phyloP scores from a whole-genome alignment of 1,140 invertebrate genomes.

The Agrypnia vestita region DNA sequence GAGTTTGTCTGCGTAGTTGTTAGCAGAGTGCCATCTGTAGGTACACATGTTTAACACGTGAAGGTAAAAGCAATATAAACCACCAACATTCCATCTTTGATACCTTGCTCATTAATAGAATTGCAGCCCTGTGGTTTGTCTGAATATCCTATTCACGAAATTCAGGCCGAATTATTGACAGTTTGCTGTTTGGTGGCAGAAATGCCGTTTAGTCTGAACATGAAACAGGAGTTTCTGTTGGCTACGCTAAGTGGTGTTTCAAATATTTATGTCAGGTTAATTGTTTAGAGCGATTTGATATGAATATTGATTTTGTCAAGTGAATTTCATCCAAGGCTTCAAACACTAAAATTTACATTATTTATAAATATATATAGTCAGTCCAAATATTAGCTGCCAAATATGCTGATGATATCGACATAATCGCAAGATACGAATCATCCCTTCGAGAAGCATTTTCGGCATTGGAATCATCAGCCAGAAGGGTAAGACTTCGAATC shows the following conservation, averaged over 20 bases:
- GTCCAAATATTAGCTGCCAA: too few species aligned
- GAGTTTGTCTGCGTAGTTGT: too few species aligned
- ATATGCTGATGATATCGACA: too few species aligned
- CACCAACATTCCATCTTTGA: not conserved
- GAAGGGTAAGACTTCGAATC: too few species aligned
- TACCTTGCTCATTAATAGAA: slow-evolving; percentile 9
- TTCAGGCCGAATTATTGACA: not conserved
- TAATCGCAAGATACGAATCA: too few species aligned
- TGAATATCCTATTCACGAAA: not conserved
- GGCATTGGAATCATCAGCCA: too few species aligned
- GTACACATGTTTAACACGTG: too few species aligned
- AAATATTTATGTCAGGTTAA: slow-evolving; percentile 23
- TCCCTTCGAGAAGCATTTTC: too few species aligned
- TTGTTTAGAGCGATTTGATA: not conserved
- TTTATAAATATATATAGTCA: too few species aligned
- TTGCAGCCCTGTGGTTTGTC: not conserved
- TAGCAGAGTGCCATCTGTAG: too few species aligned
- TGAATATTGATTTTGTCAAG: not conserved
- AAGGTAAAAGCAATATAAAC: not conserved
- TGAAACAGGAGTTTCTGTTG: not conserved
- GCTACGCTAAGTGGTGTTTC: not conserved
- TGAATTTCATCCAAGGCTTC: not conserved
- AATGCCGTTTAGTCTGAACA: not conserved
- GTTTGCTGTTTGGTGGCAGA: not conserved
- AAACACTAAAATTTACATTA: too few species aligned